Base-by-base conservation (phyloP, 64 coral and sea anemone species). In the Acropora tenuis region DNA sequence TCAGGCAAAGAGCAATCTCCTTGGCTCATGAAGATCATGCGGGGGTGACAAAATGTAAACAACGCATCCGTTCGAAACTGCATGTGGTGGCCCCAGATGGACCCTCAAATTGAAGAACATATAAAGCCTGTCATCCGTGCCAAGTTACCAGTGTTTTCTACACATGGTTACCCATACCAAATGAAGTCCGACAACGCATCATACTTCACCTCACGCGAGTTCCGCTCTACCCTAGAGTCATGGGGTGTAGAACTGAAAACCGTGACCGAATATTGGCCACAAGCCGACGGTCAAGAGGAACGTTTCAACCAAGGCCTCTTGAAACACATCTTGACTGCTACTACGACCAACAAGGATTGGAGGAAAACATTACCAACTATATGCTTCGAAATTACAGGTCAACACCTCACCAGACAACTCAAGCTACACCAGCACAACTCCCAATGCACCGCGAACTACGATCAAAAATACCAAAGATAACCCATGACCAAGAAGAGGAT, bases 61-160 rank as follows among this genome's bases (percentile, higher is more conserved):
- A 89, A 68, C 6, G 87, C 16, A 30, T 94, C 17, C 11, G 55
- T 6, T 77, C 67, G 4, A 90, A 83, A 15, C 43, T n/a, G n/a
- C n/a, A n/a, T 94, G 8, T 86, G 87, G 92, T 94, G 92, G 87
- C 81, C 63, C 8, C 60, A 80, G 20, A 90, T 90, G 72, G 92
- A 93, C 58, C 55, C 72, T 16, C 79, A 89, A 42, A 73, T 93
- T n/a, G 67, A 89, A 68, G 78, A 81, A 76, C 77, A 77, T n/a
- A 19, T 71, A 78, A 83, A 17, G 82, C 18, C 30, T 92, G 81
- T 63, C 74, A 86, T 11, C 76, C 82, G 13, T 93, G 86, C 75
- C 92, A 93, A 58, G 45, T 67, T 30, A 72, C 75, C 12, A 41
- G 17, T 91, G 63, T 1, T 96, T 95, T 60, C 86, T 86, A 41